Evolutionary conservation across 2,113 vertebrate genomes (phyloP).

Genomic region (Opisthocomus hoazin): DNA sequence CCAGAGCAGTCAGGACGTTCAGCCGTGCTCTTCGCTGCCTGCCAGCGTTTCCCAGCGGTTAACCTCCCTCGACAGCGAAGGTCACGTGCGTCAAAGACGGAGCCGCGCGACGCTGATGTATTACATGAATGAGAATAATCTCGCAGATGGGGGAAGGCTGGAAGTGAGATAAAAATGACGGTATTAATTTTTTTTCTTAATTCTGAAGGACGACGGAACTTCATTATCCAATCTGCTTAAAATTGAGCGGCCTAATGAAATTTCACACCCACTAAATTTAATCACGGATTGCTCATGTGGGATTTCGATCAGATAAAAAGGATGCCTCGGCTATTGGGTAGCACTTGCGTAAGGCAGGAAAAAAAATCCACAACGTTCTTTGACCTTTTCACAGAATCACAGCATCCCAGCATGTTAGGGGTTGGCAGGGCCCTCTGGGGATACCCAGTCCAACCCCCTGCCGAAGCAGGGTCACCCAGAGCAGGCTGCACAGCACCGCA

Average conservation of each 20-base stretch:
- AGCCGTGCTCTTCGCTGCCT: background rate
- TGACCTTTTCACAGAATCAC: too few species aligned
- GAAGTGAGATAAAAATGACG: constrained; percentile 17
- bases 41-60: background rate
- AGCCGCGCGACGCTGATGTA: background rate
- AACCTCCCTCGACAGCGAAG: background rate
- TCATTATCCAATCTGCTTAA: constrained; percentile 65
- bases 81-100: background rate
- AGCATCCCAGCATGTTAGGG: too few species aligned
- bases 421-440: too few species aligned
- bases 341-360: constrained; percentile 38
- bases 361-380: background rate
- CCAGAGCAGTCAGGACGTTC: background rate
- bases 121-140: constrained; percentile 19
- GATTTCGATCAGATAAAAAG: constrained; percentile 48
- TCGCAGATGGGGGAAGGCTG: constrained; percentile 18
- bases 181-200: constrained; percentile 1
- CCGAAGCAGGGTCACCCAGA: too few species aligned
- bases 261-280: constrained; percentile 58
- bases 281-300: constrained; percentile 47
- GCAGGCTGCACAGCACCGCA: too few species aligned
- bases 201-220: constrained; percentile 36
- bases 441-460: too few species aligned
- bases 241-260: constrained; percentile 58
- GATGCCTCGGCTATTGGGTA: constrained; percentile 35